A percentile compares a stretch with the other conserved stretches of the same genome.
These are phyloP conservation scores for Lochmaea capreae DNA, from an alignment of 2,888 invertebrate species.

Conservation along the genomic window DNA sequence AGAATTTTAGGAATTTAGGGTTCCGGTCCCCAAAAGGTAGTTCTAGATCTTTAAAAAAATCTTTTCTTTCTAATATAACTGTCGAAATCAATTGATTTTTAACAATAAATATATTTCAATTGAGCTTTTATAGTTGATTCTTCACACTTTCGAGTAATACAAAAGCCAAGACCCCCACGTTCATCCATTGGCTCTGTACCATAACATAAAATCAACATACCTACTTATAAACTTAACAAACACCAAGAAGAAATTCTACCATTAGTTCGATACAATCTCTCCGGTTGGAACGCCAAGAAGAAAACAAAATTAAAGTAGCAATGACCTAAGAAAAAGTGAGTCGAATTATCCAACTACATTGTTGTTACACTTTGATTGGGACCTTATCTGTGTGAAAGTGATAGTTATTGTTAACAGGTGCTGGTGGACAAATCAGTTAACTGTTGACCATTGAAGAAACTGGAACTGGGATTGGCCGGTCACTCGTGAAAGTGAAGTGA, in stretches of 20 bases:
- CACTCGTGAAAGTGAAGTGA: slow-evolving; percentile 41
- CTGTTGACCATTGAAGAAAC: slow-evolving; percentile 29
- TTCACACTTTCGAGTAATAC: neutral
- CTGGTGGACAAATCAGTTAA: slow-evolving; percentile 26
- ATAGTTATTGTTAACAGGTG: slow-evolving; percentile 32
- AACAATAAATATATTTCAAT: neutral
- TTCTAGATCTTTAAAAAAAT: no score
- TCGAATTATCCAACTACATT: slow-evolving; percentile 39
- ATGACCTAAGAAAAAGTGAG: slow-evolving; percentile 34
- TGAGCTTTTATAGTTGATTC: neutral
- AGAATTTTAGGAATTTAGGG: no score
- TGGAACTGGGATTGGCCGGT: slow-evolving; percentile 23
- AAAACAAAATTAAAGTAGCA: slow-evolving; percentile 15
- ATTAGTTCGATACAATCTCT: slow-evolving; percentile 14
- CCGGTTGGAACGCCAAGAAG: slow-evolving; percentile 5
- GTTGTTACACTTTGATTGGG: slow-evolving; percentile 32
- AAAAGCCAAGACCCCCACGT: slow-evolving; percentile 9
- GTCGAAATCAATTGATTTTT: no score
- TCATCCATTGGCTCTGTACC: neutral
- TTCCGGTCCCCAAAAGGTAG: no score
- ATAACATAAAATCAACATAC: slow-evolving; percentile 25
- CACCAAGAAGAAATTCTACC: slow-evolving; percentile 22
- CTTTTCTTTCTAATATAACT: no score
- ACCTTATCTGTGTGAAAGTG: slow-evolving; percentile 38
- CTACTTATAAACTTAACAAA: slow-evolving; percentile 30